Conservation (phyloP, 1,140 invertebrate species). For the Drosophila kohkoa region DNA sequence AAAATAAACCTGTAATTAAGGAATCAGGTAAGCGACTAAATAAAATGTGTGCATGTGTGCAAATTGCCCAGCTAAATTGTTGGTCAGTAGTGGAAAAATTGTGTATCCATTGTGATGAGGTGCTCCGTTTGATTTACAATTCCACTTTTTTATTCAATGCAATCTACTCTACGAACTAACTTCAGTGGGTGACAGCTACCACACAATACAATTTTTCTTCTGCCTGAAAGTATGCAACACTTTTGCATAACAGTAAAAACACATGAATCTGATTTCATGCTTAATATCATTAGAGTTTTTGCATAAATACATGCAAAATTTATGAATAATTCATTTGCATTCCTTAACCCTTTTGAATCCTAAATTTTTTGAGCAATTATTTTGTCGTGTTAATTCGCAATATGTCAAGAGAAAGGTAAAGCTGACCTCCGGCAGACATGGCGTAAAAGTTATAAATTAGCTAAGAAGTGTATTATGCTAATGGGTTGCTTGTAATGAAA, state of each 20-base stretch:
- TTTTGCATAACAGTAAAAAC: neutral
- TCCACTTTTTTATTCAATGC: neutral
- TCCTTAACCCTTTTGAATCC: neutral
- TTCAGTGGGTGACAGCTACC: neutral
- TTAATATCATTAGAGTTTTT: neutral
- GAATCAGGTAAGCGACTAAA: slow-evolving; percentile 39
- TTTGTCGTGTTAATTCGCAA: neutral
- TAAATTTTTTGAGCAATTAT: neutral
- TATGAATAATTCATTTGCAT: neutral
- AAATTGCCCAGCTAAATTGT: slow-evolving; percentile 9
- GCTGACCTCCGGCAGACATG: slow-evolving; percentile 3
- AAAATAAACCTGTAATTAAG: slow-evolving; percentile 6
- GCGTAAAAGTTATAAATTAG: slow-evolving; percentile 41
- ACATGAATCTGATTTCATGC: neutral
- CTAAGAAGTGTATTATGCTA: slow-evolving; percentile 63
- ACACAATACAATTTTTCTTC: neutral
- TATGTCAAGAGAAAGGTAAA: slow-evolving; percentile 7
- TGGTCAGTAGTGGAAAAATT: slow-evolving; percentile 62
- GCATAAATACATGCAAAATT: neutral
- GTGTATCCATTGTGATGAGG: slow-evolving; percentile 60
- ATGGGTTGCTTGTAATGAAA: slow-evolving; percentile 45
- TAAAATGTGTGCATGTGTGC: slow-evolving; percentile 8
- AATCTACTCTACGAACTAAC: neutral
- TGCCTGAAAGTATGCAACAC: slow-evolving; percentile 1
- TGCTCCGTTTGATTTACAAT: neutral